Evolutionary conservation across 1,140 invertebrate species (phyloP).

Genomic region (Meteorus sp.): DNA sequence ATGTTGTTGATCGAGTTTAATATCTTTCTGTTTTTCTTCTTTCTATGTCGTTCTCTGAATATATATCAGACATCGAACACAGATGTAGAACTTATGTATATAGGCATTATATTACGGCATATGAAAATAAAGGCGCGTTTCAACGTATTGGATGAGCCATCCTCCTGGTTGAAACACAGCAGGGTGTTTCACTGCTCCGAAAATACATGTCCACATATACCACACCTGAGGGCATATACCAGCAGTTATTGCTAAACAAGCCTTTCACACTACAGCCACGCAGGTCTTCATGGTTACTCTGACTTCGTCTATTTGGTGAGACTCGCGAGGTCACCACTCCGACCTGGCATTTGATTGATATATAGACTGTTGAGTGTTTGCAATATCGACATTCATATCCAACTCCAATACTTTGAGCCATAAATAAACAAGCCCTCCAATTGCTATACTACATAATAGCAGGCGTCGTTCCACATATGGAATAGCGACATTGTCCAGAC

Average conservation of each 20-base stretch:
- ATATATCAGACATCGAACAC: too few relatives aligned
- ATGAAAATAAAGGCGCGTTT: slow-evolving; percentile 38
- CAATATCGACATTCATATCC: slow-evolving; percentile 59
- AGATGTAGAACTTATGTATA: too few relatives aligned
- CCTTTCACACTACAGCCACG: neutral
- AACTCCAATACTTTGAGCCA: slow-evolving; percentile 55
- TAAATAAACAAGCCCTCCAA: slow-evolving; percentile 54
- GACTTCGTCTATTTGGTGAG: slow-evolving; percentile 17
- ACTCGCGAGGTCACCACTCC: slow-evolving; percentile 37
- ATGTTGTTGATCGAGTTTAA: too few relatives aligned
- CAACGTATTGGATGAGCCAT: slow-evolving; percentile 39
- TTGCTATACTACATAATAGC: slow-evolving; percentile 24
- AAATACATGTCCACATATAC: slow-evolving; percentile 4
- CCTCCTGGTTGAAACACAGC: slow-evolving; percentile 33
- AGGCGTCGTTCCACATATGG: neutral
- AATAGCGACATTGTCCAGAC: slow-evolving; percentile 45
- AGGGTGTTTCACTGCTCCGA: slow-evolving; percentile 33
- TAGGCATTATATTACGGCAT: too few relatives aligned
- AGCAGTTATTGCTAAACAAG: neutral
- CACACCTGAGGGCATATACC: neutral
- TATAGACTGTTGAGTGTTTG: slow-evolving; percentile 60
- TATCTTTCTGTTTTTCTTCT: too few relatives aligned
- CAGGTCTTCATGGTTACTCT: slow-evolving; percentile 3
- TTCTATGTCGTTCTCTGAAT: too few relatives aligned
- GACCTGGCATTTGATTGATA: slow-evolving; percentile 57